Evolutionary conservation across 35 echinoderm and acorn worm genomes (phyloP), one percentile per base, ranked within the genome.

Genomic region (Eucidaris tribuloides): DNA sequence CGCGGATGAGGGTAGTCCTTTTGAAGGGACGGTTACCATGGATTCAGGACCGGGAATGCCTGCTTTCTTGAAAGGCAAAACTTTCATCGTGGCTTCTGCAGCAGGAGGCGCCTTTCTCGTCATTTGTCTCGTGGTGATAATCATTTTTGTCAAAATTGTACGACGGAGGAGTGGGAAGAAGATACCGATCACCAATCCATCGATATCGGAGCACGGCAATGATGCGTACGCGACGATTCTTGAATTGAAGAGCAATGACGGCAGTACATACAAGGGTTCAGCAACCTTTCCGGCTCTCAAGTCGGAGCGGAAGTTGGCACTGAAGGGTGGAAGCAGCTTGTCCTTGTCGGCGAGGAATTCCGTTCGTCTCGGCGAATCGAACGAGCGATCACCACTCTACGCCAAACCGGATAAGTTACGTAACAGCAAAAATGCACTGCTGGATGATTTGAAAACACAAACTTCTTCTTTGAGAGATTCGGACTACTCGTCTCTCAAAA

Each of bases 81-180:
- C 37, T 20, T 74, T 74, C 40, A 41, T 74, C 34, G 25, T 41
- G 35, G 44, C 36, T 44, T 74, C 68, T 4, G 36, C 41, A 24
- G 41, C 41, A 43, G 41, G 35, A 44, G 68, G 68, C 15, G 68
- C 68, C 15, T 38, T 74, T 36, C 38, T 74, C 41, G 4, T 74
- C 3, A 74, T 74, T 40, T 5, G 38, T 22, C 29, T n/a, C 17
- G 44, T 74, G 22, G 68, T 74, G 2, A 44, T 74, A 27, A 44
- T 74, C 14, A n/a, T 74, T 22, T n/a, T 74, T 40, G 68, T 74
- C 40, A 74, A 74, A 74, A n/a, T 74, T 74, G 68, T 74, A 0
- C 34, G 41, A 44, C 34, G 41, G 44, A 33, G 68, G n/a, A 38
- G 37, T 1, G 33, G 68, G 27, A 74, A 74, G 30, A 42, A 36